Evolutionary conservation across 2,888 invertebrate genomes (phyloP), one percentile per base, ranked within the genome.

Genomic region (Tachystola acroxantha): DNA sequence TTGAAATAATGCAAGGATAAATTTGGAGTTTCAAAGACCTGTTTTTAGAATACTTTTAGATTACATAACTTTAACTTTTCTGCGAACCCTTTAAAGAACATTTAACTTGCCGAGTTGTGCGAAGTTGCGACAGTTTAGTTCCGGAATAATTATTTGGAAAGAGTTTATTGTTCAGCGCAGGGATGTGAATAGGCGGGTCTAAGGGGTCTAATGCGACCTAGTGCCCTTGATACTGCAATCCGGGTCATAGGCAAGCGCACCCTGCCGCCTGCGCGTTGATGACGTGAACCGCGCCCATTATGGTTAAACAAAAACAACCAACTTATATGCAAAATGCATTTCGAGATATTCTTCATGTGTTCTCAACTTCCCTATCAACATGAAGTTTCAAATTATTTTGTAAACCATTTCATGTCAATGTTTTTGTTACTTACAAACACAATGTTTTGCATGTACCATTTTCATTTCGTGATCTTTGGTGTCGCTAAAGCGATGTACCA

Each of bases 171-270:
- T 13, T 12, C 28, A 7, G 19, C 20, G 11, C 5, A 32, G 31
- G 31, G 31, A 20, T 32, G 31, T 7, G 31, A 20, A 16, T 7
- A 16, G 24, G 7, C 16, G 12, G 28, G 3, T n/a, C 7, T 9
- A 7, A 7, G 29, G 22, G 22, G 34, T 22, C 6, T 14, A 31
- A 43, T 40, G 36, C 48, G 57, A 51, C 58, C 58, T 52, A 54
- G 48, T 60, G 57, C 49, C 64, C 64, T 64, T 64, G 61, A 56
- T 59, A 53, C 46, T 53, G 48, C 45, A 55, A 57, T 53, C 42
- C 59, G 57, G 64, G 62, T 62, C 64, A 50, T 35, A 51, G 46
- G 47, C 47, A 40, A 46, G 43, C 49, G 34, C 40, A 50, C 53
- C 42, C 42, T 48, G 34, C 40, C 50, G 52, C 42, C 42, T 38